A percentile compares a stretch with the other conserved stretches of the same genome.
Evolutionary conservation across 30 jellyfish, hydroid and myxozoan genomes (phyloP).

Genomic region (Mastigias papua): DNA sequence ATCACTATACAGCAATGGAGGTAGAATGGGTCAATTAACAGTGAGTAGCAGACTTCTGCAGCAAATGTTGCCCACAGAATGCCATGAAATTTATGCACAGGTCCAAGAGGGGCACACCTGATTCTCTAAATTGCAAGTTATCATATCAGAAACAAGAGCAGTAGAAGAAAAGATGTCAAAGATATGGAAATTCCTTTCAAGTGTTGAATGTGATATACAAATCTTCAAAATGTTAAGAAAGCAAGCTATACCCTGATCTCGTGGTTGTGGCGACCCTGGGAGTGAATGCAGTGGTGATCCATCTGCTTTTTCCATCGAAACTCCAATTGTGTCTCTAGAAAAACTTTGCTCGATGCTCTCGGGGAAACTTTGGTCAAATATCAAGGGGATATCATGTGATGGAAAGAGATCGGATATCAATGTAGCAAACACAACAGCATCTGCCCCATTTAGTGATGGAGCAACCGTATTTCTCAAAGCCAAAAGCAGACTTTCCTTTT

Average conservation of each 20-base stretch:
- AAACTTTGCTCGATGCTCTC: constrained; percentile 9
- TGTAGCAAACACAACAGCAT: constrained; percentile 75
- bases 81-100: too few species aligned
- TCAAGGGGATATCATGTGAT: constrained; percentile 41
- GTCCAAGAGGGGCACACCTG: too few species aligned
- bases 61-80: too few species aligned
- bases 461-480: constrained; percentile 55
- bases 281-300: constrained; percentile 55
- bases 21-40: too few species aligned
- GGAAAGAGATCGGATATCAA: constrained; percentile 64
- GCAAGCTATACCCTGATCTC: constrained; percentile 38
- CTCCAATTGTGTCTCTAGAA: constrained; percentile 55
- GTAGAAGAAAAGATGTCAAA: background rate
- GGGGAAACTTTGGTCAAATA: constrained; percentile 21
- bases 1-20: too few species aligned
- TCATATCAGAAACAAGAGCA: background rate
- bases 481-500: constrained; percentile 52
- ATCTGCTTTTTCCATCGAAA: constrained; percentile 17
- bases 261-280: constrained; percentile 73
- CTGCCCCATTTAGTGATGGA: constrained; percentile 73
- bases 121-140: too few species aligned
- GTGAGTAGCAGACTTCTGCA: too few species aligned
- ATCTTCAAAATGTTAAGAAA: background rate
- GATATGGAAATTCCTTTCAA: background rate
- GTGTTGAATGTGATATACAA: background rate